Evolutionary conservation across 2,113 vertebrate species (phyloP), one percentile per base, ranked within the genome.

Genomic region (Pachyramphus minor): DNA sequence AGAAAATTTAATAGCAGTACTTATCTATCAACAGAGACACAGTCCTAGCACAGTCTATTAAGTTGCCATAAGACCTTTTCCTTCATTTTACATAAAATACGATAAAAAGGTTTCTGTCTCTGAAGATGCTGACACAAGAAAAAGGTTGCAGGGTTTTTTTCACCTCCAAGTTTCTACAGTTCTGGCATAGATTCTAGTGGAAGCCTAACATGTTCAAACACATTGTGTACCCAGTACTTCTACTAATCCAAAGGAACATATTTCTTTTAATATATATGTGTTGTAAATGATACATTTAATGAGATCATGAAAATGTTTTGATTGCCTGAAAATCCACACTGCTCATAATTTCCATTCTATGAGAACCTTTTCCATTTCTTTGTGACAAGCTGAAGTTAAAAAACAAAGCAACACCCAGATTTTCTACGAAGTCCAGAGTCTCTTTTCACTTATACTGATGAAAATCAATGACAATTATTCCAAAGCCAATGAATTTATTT

Each of bases 271-370:
- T 88, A 53, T 77, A 58, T 27, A 50, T 72, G 7, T 81, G 64
- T 52, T 64, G 64, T 45, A 89, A 94, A 86, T 81, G 44, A 92
- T 60, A 72, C 39, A 89, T 76, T 90, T 95, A 93, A 94, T 95
- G 76, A 93, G 78, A 75, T 92, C 60, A 73, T 92, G 78, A 92
- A 87, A 81, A 91, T 91, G 73, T 90, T 96, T 93, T 95, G 67
- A 86, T 94, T 94, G 88, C 95, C 78, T 96, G 80, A 88, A 97
- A 97, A 94, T 90, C 49, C 85, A 75, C 35, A n/a, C 23, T 53
- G 66, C 56, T 92, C 91, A 91, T 75, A 33, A 92, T 95, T 95
- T 95, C 95, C 84, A 75, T 87, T 75, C 84, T 49, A 11, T 56
- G 50, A 84, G 68, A 90, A 91, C 35, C 22, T 63, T 82, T 75